Base-by-base conservation (phyloP, 2,113 vertebrate genomes). In the Anarrhichthys ocellatus region DNA sequence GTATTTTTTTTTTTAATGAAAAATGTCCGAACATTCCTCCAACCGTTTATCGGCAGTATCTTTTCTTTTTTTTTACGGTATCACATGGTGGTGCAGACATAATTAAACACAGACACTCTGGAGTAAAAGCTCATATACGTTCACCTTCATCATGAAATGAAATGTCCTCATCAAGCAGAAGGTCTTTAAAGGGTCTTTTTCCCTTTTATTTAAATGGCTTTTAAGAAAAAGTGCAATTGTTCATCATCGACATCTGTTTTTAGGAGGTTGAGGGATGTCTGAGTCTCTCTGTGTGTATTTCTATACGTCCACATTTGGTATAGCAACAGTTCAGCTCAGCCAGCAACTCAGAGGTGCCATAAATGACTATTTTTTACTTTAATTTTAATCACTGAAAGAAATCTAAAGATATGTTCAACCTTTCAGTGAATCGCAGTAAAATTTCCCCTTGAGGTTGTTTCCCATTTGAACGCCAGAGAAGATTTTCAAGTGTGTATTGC, bases 1-100 rank as follows among this genome's bases (percentile, higher is more conserved):
- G 86, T 92, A 94, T 94, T 94, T 94, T 95, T 94, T 94, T 94
- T 95, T 94, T 81, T 94, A 86, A 86, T 86, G 80, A 81, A 82
- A 34, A 91, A 83, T 72, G 87, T 88, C 81, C 83, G 56, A 61
- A 94, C 94, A 95, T 95, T 95, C 92, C 94, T 91, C 80, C 58
- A 87, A 72, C 75, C 44, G 32, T 80, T 59, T 85, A 84, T 88
- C 84, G 78, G 73, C 75, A 74, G 80, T 86, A 86, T 85, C 65
- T 87, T 73, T 87, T 52, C 58, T 78, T 68, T 62, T 59, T 32
- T 59, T 63, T 76, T 44, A 46, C 34, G 66, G 72, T 82, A 76
- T 29, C 54, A 54, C 20, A 72, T 59, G 61, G 80, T 78, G 70
- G 58, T 67, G 59, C 42, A 73, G 50, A 75, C 63, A 46, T 13